Percentiles rank a stretch among this genome's conserved stretches.
These are phyloP conservation scores for Aphelinus atriplicis DNA, from an alignment of 1,140 invertebrate species.

Conservation along the genomic window DNA sequence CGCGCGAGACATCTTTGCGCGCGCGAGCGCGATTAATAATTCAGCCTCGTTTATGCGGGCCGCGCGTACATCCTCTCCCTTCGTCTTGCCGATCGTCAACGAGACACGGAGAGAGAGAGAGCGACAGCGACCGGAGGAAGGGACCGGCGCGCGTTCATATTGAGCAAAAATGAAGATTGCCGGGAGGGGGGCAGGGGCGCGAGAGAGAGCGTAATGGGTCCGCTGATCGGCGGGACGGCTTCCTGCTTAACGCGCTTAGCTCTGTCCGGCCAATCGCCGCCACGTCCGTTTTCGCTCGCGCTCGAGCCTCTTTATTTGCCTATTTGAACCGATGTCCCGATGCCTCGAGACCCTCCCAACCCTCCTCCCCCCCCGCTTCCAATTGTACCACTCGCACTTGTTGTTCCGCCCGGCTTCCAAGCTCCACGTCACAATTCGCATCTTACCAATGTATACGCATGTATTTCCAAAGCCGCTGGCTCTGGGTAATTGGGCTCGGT, in stretches of 20 bases:
- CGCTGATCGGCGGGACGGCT: slow-evolving; percentile 60
- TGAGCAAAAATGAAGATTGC: slow-evolving; percentile 20
- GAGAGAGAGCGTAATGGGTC: slow-evolving; percentile 23
- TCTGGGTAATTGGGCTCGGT: too few relatives aligned
- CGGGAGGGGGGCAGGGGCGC: not conserved
- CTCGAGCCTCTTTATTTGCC: slow-evolving; percentile 32
- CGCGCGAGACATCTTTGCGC: not conserved
- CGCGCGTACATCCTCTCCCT: not conserved
- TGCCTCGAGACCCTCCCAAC: too few relatives aligned
- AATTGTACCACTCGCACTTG: too few relatives aligned
- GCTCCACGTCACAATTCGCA: too few relatives aligned
- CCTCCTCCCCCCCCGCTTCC: too few relatives aligned
- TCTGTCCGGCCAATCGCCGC: slow-evolving; percentile 53
- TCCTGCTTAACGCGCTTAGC: slow-evolving; percentile 57
- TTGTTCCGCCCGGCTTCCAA: too few relatives aligned
- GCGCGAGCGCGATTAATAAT: slow-evolving; percentile 20
- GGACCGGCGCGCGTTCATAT: not conserved
- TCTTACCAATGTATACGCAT: too few relatives aligned
- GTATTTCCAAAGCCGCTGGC: too few relatives aligned
- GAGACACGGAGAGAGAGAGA: not conserved
- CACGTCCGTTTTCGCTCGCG: slow-evolving; percentile 58
- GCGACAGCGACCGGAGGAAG: not conserved
- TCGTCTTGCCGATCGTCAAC: not conserved
- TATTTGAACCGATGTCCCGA: not conserved
- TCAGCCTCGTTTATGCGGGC: not conserved